phyloP scores from a whole-genome alignment of 2,797 vertebrate genomes.

The Naso thynnoides region DNA sequence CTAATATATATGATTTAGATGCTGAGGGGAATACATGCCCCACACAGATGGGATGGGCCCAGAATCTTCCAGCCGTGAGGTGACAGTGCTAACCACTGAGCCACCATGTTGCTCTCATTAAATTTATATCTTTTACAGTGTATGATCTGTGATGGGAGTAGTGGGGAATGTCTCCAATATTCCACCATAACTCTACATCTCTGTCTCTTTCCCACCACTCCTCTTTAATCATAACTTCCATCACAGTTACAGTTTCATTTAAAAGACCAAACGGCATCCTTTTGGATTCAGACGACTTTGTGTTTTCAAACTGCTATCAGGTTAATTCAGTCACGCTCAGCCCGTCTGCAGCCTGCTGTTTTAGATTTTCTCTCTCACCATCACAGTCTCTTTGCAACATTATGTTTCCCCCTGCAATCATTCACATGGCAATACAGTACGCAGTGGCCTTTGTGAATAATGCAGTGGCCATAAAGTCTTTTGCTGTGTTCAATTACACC shows the following conservation, averaged over 20 bases:
- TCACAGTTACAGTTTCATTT: conserved; percentile 12
- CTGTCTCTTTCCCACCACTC: conserved; percentile 12
- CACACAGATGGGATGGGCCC: no score
- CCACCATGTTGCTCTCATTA: conserved; percentile 33
- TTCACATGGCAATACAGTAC: conserved; percentile 36
- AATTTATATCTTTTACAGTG: conserved; percentile 46
- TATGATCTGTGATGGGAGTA: conserved; percentile 24
- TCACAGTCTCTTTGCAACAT: conserved; percentile 32
- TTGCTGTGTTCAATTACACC: conserved; percentile 68
- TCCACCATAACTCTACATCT: conserved; percentile 26
- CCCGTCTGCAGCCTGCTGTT: conserved; percentile 21
- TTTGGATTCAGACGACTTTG: conserved; percentile 12
- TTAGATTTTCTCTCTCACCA: conserved; percentile 40
- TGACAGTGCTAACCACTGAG: no score
- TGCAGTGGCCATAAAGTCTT: conserved; percentile 67
- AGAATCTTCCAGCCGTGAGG: no score
- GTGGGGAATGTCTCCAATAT: conserved; percentile 11
- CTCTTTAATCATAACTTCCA: conserved; percentile 9
- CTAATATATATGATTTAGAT: no score
- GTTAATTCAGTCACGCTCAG: conserved; percentile 23
- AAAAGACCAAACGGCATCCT: conserved; percentile 9
- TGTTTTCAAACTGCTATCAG: conserved; percentile 34
- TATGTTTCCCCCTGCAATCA: conserved; percentile 43
- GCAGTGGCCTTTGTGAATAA: conserved; percentile 70
- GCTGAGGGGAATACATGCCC: no score